Conservation (phyloP, 2,797 vertebrate species). For the Lophius americanus region DNA sequence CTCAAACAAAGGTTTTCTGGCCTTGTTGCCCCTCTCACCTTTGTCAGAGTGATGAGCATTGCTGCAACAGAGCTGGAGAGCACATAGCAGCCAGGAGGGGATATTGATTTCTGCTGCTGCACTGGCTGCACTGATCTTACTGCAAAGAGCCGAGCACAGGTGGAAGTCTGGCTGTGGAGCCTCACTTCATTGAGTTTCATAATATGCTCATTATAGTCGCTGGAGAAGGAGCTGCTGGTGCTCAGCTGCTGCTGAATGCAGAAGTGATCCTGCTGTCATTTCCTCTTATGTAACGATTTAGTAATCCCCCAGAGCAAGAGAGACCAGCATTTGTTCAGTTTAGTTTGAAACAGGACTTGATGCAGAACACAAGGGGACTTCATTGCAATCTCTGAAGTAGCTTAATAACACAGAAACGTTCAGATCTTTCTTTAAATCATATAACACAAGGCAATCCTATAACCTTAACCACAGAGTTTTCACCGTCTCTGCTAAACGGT, state of each 20-base stretch:
- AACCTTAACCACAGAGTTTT: too few species aligned
- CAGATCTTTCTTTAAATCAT: background rate
- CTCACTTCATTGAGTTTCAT: constrained; percentile 15
- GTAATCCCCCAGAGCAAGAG: constrained; percentile 50
- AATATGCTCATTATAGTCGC: constrained; percentile 22
- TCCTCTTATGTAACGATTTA: constrained; percentile 60
- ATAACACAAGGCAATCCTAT: too few species aligned
- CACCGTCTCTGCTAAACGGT: too few species aligned
- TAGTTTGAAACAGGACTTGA: constrained; percentile 28
- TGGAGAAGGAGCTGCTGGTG: constrained; percentile 27
- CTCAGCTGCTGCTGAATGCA: constrained; percentile 18
- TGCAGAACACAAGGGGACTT: constrained; percentile 28
- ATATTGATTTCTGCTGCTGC: constrained; percentile 25
- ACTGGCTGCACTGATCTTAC: constrained; percentile 3
- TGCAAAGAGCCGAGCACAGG: constrained; percentile 17
- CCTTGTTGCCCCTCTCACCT: constrained; percentile 10
- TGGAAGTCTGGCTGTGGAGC: constrained; percentile 21
- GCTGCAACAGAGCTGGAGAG: constrained; percentile 20
- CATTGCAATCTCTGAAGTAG: background rate
- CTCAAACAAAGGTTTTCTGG: too few species aligned
- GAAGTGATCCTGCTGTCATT: constrained; percentile 26
- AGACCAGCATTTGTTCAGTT: constrained; percentile 58
- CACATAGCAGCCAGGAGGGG: constrained; percentile 1
- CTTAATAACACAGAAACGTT: too few species aligned
- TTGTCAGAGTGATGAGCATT: constrained; percentile 14